Evolutionary conservation across 2,113 vertebrate species (phyloP).

Genomic region (Cepphus grylle): DNA sequence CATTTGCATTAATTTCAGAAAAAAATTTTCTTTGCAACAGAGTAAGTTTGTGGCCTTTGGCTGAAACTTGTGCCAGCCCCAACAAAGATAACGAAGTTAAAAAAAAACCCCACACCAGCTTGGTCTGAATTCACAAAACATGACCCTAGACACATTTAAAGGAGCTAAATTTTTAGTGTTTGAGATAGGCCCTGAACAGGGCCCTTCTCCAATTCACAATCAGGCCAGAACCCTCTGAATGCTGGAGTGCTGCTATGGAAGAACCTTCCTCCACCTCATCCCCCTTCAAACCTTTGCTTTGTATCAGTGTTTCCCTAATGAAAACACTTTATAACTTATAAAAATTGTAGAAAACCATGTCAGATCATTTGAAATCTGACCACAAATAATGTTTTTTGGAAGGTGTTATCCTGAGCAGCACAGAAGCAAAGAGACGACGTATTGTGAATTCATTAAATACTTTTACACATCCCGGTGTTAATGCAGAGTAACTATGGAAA

Average conservation of each 20-base stretch:
- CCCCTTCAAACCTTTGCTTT: neutral
- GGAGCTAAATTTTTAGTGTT: neutral
- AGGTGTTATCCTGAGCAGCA: neutral
- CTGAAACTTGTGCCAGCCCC: neutral
- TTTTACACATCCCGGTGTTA: neutral
- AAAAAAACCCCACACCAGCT: neutral
- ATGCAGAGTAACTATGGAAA: neutral
- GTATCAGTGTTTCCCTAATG: neutral
- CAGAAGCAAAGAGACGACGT: neutral
- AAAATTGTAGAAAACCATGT: neutral
- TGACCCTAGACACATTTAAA: neutral
- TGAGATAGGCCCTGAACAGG: neutral
- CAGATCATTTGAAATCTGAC: neutral
- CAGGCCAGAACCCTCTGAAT: neutral
- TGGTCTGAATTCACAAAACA: neutral
- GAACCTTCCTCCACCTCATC: neutral
- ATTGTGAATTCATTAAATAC: neutral
- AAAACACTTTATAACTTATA: neutral
- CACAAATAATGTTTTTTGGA: accelerated
- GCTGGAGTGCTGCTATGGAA: neutral
- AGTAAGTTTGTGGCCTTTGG: neutral
- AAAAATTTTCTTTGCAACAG: neutral
- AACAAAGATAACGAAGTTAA: neutral
- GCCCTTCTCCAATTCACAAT: neutral
- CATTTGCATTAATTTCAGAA: neutral